A percentile compares a stretch with the other conserved stretches of the same genome.
These are phyloP conservation scores for Sebastes steindachneri DNA, from an alignment of 2,797 vertebrate species.

Conservation along the genomic window DNA sequence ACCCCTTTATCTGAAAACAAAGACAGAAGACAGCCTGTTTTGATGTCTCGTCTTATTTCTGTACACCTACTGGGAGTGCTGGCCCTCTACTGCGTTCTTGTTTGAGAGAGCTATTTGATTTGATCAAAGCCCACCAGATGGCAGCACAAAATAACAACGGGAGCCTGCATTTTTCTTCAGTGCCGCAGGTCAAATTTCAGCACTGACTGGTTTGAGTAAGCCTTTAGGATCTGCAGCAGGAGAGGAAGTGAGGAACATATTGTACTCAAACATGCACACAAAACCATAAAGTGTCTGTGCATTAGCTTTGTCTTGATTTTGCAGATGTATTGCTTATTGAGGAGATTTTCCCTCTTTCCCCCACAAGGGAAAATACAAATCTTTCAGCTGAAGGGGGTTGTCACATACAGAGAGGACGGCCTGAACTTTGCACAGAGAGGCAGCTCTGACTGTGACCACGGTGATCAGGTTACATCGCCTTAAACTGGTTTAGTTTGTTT, in stretches of 20 bases:
- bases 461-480: background rate
- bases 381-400: background rate
- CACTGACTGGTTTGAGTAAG: background rate
- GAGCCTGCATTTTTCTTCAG: background rate
- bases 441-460: background rate
- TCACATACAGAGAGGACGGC: background rate
- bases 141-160: slow-evolving; percentile 62
- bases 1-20: slow-evolving; percentile 2
- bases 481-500: background rate
- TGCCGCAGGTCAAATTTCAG: background rate
- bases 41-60: background rate
- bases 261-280: background rate
- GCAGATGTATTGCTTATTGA: background rate
- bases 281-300: background rate
- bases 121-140: slow-evolving; percentile 65
- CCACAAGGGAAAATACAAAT: background rate
- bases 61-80: background rate
- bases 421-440: slow-evolving; percentile 32
- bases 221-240: background rate
- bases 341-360: background rate
- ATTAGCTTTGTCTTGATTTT: background rate
- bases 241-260: background rate
- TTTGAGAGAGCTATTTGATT: background rate
- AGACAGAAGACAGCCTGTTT: background rate
- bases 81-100: background rate